Evolutionary conservation across 2,113 vertebrate genomes (phyloP), one percentile per base, ranked within the genome.

Genomic region (Psittacula cyanocephala): DNA sequence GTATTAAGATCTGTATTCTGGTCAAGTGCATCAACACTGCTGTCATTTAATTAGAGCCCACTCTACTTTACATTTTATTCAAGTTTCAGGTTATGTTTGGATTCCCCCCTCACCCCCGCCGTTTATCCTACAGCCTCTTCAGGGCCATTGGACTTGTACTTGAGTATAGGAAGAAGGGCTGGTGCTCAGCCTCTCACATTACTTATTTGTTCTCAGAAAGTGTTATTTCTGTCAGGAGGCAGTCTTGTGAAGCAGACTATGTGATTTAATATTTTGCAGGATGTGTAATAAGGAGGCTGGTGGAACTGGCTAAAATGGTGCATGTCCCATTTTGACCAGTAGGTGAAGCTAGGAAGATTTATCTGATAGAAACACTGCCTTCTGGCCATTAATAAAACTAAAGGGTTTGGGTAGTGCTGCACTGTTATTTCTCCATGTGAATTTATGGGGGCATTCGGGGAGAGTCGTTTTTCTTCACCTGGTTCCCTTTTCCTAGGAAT

Each of bases 401-500:
- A 89, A 90, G 67, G 68, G 14, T 92, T 76, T 35, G 50, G 43
- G 67, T 44, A 64, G 59, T 29, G 53, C 63, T 47, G 37, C 15
- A 3, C 19, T 12, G 63, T 86, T 83, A 75, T 95, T 98, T 88
- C 72, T 55, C 62, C 76, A 8, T 44, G 85, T 81, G 90, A 85
- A 95, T 95, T 93, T 96, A 88, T 41, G 78, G 85, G 72, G 86
- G 52, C 19, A 3, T 89, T 91, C 12, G 11, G 62, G 86, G 20
- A 59, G 50, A 95, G 78, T 44, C 29, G 10, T 94, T 96, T 96
- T 64, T 92, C 96, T 96, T 95, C 33, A 28, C 65, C 87, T 83
- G 82, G 33, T 93, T 97, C 74, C 72, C 50, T 64, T 53, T 87
- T 43, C 81, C 79, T 96, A 5, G 1, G 78, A 60, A 89, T 93